These are phyloP conservation scores for Percopsis omiscomaycus DNA, from an alignment of 2,797 vertebrate species.

Conservation along the genomic window DNA sequence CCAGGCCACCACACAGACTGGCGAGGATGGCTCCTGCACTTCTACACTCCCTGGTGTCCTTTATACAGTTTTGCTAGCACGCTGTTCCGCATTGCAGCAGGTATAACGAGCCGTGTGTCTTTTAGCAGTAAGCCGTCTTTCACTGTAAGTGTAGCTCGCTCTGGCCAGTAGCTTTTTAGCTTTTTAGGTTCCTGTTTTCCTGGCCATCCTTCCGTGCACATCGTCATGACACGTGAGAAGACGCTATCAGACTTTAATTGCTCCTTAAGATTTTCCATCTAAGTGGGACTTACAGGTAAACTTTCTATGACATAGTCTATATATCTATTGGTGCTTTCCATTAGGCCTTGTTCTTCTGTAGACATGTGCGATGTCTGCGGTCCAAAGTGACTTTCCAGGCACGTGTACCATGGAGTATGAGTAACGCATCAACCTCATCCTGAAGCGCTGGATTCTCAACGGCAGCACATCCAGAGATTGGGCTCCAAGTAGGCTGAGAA, in stretches of 20 bases:
- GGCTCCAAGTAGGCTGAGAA: conserved; percentile 16
- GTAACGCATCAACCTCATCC: conserved; percentile 24
- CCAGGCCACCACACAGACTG: neutral
- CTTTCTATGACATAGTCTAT: neutral
- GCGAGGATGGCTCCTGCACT: neutral
- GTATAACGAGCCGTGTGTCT: conserved; percentile 12
- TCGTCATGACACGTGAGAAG: neutral
- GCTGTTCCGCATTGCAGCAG: conserved; percentile 10
- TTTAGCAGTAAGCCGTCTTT: conserved; percentile 8
- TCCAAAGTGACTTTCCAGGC: conserved; percentile 26
- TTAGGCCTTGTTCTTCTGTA: neutral
- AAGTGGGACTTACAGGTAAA: neutral
- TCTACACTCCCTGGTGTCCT: neutral
- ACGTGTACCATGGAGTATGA: conserved; percentile 19
- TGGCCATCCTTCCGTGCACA: neutral
- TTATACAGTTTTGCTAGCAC: conserved; percentile 3
- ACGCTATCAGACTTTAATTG: neutral
- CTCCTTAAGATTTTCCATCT: conserved; percentile 1
- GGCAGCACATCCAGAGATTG: conserved; percentile 26
- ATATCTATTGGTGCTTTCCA: conserved; percentile 28
- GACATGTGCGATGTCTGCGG: conserved; percentile 9
- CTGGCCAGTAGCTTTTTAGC: conserved; percentile 12
- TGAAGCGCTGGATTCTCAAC: conserved; percentile 18
- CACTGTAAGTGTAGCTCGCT: conserved; percentile 13
- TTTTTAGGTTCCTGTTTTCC: neutral